Evolutionary conservation across 1,140 invertebrate species (phyloP).

Genomic region (Lysiphlebus fabarum): DNA sequence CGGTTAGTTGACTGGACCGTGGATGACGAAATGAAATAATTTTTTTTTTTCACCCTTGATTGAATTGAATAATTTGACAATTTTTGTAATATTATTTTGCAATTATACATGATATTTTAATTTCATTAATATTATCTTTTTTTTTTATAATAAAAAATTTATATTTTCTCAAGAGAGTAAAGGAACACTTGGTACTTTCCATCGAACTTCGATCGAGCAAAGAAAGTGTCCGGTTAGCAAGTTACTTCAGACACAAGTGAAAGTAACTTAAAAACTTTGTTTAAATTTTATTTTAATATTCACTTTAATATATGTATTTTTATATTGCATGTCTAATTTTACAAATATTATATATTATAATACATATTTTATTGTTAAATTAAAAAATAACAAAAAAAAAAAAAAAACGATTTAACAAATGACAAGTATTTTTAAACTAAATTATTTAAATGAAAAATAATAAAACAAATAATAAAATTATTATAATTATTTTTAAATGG

Average conservation of each 20-base stretch:
- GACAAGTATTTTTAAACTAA: too few relatives aligned
- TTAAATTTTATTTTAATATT: slow-evolving; percentile 24
- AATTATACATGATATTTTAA: too few relatives aligned
- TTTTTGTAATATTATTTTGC: too few relatives aligned
- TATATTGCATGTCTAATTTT: background rate
- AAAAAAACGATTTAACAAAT: too few relatives aligned
- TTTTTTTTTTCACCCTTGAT: background rate
- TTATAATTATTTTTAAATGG: too few relatives aligned
- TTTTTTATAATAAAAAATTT: background rate
- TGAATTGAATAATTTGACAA: too few relatives aligned
- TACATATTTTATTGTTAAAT: too few relatives aligned
- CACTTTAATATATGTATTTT: slow-evolving; percentile 8
- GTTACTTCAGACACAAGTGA: slow-evolving; percentile 38
- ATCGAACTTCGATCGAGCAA: slow-evolving; percentile 48
- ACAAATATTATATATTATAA: too few relatives aligned
- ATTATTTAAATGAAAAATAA: too few relatives aligned
- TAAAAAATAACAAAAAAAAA: too few relatives aligned
- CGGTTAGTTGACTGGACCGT: background rate
- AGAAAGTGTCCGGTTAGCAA: slow-evolving; percentile 48
- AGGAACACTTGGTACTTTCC: slow-evolving; percentile 40
- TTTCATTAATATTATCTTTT: background rate
- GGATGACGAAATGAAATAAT: slow-evolving; percentile 9
- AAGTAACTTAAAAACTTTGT: slow-evolving; percentile 32
- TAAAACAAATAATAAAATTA: too few relatives aligned
- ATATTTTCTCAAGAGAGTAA: background rate